Percentiles rank a stretch among this genome's conserved stretches.
Evolutionary conservation across 2,797 vertebrate genomes (phyloP).

Genomic region (Cryptoblepharus egeriae): DNA sequence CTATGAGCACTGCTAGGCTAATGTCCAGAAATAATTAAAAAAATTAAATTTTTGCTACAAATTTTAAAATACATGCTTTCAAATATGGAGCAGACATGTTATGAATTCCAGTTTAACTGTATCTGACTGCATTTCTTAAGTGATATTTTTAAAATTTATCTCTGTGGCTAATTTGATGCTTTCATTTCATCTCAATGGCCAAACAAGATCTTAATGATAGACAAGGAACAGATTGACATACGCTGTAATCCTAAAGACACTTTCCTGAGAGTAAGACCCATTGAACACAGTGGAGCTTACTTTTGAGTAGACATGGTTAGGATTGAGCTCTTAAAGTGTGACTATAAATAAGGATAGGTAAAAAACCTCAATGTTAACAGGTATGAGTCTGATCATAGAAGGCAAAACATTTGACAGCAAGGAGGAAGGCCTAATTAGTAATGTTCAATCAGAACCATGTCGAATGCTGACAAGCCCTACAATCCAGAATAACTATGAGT

Average conservation of each 20-base stretch:
- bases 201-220: not conserved
- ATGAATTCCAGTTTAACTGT: not conserved
- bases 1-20: slow-evolving; percentile 1
- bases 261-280: no score
- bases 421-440: slow-evolving; percentile 26
- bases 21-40: not conserved
- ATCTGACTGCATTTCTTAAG: slow-evolving; percentile 13
- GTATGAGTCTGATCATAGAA: slow-evolving; percentile 17
- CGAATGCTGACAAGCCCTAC: slow-evolving; percentile 15
- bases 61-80: slow-evolving; percentile 32
- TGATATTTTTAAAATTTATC: slow-evolving; percentile 31
- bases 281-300: no score
- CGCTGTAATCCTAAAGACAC: no score
- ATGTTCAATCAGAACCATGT: not conserved
- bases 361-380: not conserved
- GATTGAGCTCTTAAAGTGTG: slow-evolving; percentile 9
- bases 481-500: no score
- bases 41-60: slow-evolving; percentile 31
- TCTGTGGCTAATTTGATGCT: not conserved
- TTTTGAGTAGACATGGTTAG: no score
- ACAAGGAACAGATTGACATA: not conserved
- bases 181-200: slow-evolving; percentile 17
- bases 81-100: not conserved
- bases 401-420: slow-evolving; percentile 13
- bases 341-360: slow-evolving; percentile 19